These are phyloP conservation scores for Ctenochaetus hawaiiensis DNA, from an alignment of 2,797 vertebrate genomes.

Conservation along the genomic window DNA sequence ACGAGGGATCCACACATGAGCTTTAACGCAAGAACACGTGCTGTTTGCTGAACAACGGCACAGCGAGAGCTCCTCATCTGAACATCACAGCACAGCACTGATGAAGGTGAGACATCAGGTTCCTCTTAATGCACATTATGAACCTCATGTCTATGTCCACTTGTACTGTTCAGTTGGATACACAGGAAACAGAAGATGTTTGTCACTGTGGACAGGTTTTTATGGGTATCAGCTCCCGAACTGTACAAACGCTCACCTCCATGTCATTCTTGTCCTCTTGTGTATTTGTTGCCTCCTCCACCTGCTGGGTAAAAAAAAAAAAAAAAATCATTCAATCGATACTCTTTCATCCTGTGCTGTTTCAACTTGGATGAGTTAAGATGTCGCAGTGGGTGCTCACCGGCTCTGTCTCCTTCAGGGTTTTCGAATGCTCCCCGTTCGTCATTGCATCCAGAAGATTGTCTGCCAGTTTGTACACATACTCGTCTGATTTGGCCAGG, in stretches of 20 bases:
- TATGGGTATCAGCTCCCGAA: slow-evolving; percentile 15
- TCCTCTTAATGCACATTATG: slow-evolving; percentile 22
- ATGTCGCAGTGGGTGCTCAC: slow-evolving; percentile 76
- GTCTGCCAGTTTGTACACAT: slow-evolving; percentile 92
- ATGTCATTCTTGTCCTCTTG: slow-evolving; percentile 41
- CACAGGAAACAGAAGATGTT: slow-evolving; percentile 6
- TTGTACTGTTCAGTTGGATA: not conserved
- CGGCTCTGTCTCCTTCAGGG: slow-evolving; percentile 84
- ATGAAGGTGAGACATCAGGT: slow-evolving; percentile 1
- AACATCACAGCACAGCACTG: slow-evolving; percentile 11
- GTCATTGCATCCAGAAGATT: slow-evolving; percentile 95
- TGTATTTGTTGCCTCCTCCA: slow-evolving; percentile 43
- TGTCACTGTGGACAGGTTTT: not conserved
- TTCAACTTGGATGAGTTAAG: not conserved
- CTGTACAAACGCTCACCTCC: slow-evolving; percentile 72
- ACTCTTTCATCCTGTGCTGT: not conserved
- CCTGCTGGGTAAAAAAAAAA: slow-evolving; percentile 40
- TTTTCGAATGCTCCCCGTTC: slow-evolving; percentile 92
- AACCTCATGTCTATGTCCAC: slow-evolving; percentile 19
- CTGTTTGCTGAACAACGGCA: not conserved
- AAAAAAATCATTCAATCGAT: not conserved
- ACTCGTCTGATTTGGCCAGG: slow-evolving; percentile 91
- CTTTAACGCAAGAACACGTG: slow-evolving; percentile 21
- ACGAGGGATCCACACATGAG: slow-evolving; percentile 35
- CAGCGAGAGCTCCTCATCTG: slow-evolving; percentile 11